Base-by-base conservation (phyloP, 2,797 vertebrate species). In the Spondyliosoma cantharus region DNA sequence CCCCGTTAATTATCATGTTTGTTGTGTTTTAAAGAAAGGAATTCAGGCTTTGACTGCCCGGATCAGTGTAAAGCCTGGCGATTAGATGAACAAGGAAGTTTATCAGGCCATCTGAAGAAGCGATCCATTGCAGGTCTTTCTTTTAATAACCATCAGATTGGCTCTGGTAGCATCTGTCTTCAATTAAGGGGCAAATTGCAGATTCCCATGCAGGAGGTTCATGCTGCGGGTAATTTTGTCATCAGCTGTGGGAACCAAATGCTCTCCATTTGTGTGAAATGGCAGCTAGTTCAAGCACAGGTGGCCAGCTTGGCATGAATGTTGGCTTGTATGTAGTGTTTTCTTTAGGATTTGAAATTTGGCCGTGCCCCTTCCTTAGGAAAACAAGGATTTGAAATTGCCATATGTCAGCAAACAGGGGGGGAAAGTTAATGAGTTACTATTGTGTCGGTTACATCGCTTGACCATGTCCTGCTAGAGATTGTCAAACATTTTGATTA, bases 221-320 rank as follows among this genome's bases (percentile, higher is more conserved):
- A 93, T 78, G 69, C 89, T 78, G 86, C 73, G 89, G 93, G 86
- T 93, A 92, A 91, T 71, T 73, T 81, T 92, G 88, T 91, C 91
- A 91, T 95, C 93, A 94, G 92, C 92, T 94, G 93, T 94, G 93
- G 91, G 93, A 95, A 94, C 92, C 90, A 93, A 94, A 93, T 90
- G 92, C 80, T 93, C 83, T 84, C 86, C 85, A 83, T 90, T 93
- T 92, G 91, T 88, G 85, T 87, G 85, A 90, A 91, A 92, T 80
- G 69, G 82, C 86, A 81, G 66, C 76, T 74, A 86, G 81, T 82
- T 83, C 22, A 71, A 71, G 86, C 90, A 91, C 93, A 94, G 90
- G 92, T 93, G 93, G 87, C 69, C 80, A 64, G 69, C 71, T 80
- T 83, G 78, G 79, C 62, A 86, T 90, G 80, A 89, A 89, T 87